phyloP scores from a whole-genome alignment of 1,140 invertebrate genomes.

The Bradysia coprophila region DNA sequence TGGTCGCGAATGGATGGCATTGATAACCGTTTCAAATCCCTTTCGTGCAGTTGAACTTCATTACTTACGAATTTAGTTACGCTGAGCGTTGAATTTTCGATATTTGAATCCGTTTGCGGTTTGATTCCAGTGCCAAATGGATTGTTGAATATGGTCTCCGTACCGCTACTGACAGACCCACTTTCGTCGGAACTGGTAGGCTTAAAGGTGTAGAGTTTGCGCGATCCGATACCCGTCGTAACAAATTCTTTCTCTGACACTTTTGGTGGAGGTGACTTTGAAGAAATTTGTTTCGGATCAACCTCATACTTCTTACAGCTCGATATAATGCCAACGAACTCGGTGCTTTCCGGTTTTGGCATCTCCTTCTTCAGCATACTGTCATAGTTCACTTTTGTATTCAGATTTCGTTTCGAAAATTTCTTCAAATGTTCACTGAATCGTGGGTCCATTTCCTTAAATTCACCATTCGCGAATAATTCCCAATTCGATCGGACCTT shows the following conservation, averaged over 20 bases:
- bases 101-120: background rate
- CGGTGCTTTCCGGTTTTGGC: constrained; percentile 15
- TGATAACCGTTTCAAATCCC: constrained; percentile 13
- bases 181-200: background rate
- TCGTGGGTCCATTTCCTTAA: constrained; percentile 26
- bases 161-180: background rate
- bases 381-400: constrained; percentile 8
- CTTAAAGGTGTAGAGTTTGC: constrained; percentile 4
- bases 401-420: constrained; percentile 27
- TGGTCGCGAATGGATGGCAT: constrained; percentile 23
- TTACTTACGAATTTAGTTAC: constrained; percentile 21
- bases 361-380: constrained; percentile 6
- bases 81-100: constrained; percentile 7
- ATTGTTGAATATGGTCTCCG: constrained; percentile 4
- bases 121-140: constrained; percentile 11
- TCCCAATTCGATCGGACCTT: constrained; percentile 47
- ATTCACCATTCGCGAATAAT: constrained; percentile 30
- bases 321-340: constrained; percentile 25
- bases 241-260: background rate
- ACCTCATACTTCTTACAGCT: constrained; percentile 13
- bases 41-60: constrained; percentile 13
- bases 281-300: background rate
- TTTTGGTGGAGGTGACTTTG: background rate
- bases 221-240: constrained; percentile 11
- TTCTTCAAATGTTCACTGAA: constrained; percentile 40